Conservation (phyloP, 2,113 vertebrate species). For the Cyrtonyx montezumae region DNA sequence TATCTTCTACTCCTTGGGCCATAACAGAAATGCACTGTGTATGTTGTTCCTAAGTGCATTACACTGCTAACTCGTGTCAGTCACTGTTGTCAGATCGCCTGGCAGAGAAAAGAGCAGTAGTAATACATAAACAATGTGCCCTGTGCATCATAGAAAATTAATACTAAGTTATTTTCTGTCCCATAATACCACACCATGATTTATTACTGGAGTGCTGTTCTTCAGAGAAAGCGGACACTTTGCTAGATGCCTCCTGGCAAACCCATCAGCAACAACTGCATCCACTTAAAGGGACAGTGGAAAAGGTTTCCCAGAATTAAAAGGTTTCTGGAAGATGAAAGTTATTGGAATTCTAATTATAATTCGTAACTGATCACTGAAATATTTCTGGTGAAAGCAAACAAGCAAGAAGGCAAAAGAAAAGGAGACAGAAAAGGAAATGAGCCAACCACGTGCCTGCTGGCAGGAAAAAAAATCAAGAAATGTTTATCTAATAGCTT, state of each 20-base stretch:
- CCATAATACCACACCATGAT: background rate
- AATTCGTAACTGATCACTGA: background rate
- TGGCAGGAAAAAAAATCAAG: background rate
- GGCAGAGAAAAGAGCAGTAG: background rate
- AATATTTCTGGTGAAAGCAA: background rate
- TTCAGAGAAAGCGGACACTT: background rate
- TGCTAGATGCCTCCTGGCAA: background rate
- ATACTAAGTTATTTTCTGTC: background rate
- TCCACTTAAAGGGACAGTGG: background rate
- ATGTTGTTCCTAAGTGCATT: background rate
- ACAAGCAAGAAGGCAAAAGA: background rate
- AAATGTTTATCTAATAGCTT: background rate
- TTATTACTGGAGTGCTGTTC: background rate
- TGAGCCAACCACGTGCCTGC: background rate
- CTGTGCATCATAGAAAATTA: background rate
- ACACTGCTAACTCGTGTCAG: background rate
- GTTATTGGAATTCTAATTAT: constrained; percentile 29
- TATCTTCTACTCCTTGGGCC: background rate
- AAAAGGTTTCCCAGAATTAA: background rate
- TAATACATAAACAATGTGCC: background rate
- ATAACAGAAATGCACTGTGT: background rate
- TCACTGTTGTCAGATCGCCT: background rate
- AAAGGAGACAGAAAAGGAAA: background rate
- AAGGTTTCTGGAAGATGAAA: background rate
- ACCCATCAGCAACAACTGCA: background rate